A percentile compares a stretch with the other conserved stretches of the same genome.
These are phyloP conservation scores for Eretmochelys imbricata DNA, from an alignment of 2,113 vertebrate species.

Conservation along the genomic window DNA sequence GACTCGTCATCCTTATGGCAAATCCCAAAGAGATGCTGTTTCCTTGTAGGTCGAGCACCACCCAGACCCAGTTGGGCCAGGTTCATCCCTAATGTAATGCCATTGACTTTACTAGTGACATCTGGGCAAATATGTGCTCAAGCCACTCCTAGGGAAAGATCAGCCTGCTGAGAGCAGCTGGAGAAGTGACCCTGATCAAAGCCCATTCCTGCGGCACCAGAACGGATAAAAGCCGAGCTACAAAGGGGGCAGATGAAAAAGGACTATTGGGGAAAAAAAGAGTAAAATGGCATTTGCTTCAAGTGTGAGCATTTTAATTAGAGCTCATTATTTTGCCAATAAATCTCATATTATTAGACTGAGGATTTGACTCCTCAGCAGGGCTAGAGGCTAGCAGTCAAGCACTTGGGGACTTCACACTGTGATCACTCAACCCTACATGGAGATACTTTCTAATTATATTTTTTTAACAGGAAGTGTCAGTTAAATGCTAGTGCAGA, in stretches of 20 bases:
- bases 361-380: background rate
- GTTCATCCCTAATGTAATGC: background rate
- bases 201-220: background rate
- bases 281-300: background rate
- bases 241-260: background rate
- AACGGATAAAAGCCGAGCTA: background rate
- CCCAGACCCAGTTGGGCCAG: background rate
- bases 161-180: background rate
- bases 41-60: background rate
- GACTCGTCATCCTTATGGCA: background rate
- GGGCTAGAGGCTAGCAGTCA: background rate
- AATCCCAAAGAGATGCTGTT: background rate
- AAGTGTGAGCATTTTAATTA: background rate
- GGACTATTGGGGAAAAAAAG: background rate
- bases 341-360: background rate
- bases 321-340: background rate
- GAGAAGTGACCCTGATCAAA: rapidly evolving
- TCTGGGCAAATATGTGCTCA: background rate
- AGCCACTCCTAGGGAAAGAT: background rate
- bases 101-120: background rate
- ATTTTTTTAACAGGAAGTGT: background rate
- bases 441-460: background rate
- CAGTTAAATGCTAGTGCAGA: background rate
- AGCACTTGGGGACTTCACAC: background rate
- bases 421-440: background rate